A percentile compares a stretch with the other conserved stretches of the same genome.
Evolutionary conservation across 2,113 vertebrate genomes (phyloP).

Genomic region (Corythornis vintsioides): DNA sequence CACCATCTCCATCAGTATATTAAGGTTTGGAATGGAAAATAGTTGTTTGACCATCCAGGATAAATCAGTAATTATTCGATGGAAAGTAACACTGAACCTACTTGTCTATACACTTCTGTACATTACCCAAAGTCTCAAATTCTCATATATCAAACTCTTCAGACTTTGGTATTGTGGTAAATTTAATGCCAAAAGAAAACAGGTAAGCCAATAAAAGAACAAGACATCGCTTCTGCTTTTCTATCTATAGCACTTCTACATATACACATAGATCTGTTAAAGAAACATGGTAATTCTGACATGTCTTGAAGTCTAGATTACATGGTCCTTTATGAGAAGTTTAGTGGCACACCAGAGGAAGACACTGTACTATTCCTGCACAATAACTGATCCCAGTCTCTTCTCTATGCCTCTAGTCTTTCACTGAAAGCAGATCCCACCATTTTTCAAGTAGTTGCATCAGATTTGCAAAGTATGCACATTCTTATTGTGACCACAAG

Average conservation of each 20-base stretch:
- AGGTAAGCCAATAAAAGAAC: not conserved
- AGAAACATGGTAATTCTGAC: not conserved
- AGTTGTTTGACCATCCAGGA: not conserved
- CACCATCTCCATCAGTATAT: not conserved
- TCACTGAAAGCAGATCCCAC: not conserved
- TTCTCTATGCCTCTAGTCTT: not conserved
- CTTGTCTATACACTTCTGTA: not conserved
- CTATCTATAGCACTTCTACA: not conserved
- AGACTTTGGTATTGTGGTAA: not conserved
- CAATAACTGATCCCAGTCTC: not conserved
- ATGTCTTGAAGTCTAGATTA: not conserved
- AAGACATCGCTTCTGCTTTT: not conserved
- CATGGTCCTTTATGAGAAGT: not conserved
- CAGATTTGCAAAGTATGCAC: constrained; percentile 28
- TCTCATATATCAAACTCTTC: not conserved
- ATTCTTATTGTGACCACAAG: not conserved
- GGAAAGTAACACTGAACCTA: not conserved
- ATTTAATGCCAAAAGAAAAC: not conserved
- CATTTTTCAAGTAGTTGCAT: not conserved
- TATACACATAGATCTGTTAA: not conserved
- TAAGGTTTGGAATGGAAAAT: not conserved
- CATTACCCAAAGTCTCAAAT: not conserved
- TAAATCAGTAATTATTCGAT: not conserved
- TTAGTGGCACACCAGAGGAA: not conserved
- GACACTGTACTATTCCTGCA: not conserved